Evolutionary conservation across 2,797 vertebrate genomes (phyloP), one percentile per base, ranked within the genome.

Genomic region (Bryconaethiops microstoma): DNA sequence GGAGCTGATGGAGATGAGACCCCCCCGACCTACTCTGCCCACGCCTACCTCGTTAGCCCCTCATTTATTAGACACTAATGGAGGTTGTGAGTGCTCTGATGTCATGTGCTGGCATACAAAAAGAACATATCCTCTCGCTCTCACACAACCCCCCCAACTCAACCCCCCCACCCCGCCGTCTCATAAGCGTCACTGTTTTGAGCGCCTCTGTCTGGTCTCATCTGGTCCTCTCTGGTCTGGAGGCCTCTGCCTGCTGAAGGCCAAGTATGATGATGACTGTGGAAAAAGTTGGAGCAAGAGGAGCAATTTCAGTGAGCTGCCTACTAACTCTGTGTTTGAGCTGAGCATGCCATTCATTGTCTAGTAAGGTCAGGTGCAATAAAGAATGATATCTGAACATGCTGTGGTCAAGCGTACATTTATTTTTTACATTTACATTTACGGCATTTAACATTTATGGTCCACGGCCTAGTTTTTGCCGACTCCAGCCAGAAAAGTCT

Each of bases 41-140:
- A 91, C 19, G 87, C 87, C 89, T 29, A 90, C 89, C 93, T 94
- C 74, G 89, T 94, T 94, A 94, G 90, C 85, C 90, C 85, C 90
- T 94, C 92, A 94, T 95, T 94, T 95, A 95, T 94, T 93, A 94
- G 91, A 77, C 85, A 77, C 91, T 94, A 94, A 95, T 95, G 93
- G 92, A 94, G 91, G 90, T 87, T 91, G 86, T 87, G 91, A 93
- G 89, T 85, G 90, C 87, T 92, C 90, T 94, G 92, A 94, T 92
- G 92, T 94, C 92, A 94, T 92, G 80, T 84, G 68, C 83, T 88
- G 84, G 90, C 92, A 88, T 87, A 88, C 55, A 50, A 85, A 92
- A 84, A 91, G 86, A 89, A 91, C 87, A 90, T 87, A 84, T 87
- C 89, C 88, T 82, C 77, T 62, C 77, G 85, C 77, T 62, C 77